Percentiles rank a stretch among this genome's conserved stretches.
phyloP scores from a whole-genome alignment of 2,888 invertebrate genomes.

The Iselma pallidipennis region DNA sequence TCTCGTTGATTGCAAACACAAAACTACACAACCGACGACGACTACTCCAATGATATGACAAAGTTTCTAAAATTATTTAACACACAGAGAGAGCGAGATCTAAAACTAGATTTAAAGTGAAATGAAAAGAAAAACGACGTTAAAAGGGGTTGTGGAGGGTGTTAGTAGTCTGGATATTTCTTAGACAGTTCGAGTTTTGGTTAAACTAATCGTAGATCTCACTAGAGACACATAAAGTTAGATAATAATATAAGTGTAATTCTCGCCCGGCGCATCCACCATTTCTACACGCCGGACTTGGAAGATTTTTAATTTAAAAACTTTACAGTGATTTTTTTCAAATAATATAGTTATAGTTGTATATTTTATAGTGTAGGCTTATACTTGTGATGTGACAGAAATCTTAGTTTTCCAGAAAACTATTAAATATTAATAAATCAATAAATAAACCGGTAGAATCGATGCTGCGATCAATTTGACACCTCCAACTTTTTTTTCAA shows the following conservation, averaged over 20 bases:
- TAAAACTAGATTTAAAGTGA: background rate
- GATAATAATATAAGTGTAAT: background rate
- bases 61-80: slow-evolving; percentile 28
- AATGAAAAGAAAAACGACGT: slow-evolving; percentile 8
- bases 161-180: background rate
- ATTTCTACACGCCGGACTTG: too few relatives aligned
- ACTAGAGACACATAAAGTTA: background rate
- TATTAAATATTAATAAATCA: too few relatives aligned
- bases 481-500: too few relatives aligned
- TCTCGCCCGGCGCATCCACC: slow-evolving; percentile 17
- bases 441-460: too few relatives aligned
- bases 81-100: slow-evolving; percentile 8
- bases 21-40: background rate
- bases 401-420: too few relatives aligned
- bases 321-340: too few relatives aligned
- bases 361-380: too few relatives aligned
- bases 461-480: too few relatives aligned
- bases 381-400: too few relatives aligned
- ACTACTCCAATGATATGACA: slow-evolving; percentile 19
- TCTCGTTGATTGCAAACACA: slow-evolving; percentile 21
- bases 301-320: too few relatives aligned
- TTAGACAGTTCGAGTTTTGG: background rate
- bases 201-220: background rate
- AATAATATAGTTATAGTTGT: too few relatives aligned
- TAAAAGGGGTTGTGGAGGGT: background rate